phyloP scores from a whole-genome alignment of 2,797 vertebrate genomes.

The Miichthys miiuy region DNA sequence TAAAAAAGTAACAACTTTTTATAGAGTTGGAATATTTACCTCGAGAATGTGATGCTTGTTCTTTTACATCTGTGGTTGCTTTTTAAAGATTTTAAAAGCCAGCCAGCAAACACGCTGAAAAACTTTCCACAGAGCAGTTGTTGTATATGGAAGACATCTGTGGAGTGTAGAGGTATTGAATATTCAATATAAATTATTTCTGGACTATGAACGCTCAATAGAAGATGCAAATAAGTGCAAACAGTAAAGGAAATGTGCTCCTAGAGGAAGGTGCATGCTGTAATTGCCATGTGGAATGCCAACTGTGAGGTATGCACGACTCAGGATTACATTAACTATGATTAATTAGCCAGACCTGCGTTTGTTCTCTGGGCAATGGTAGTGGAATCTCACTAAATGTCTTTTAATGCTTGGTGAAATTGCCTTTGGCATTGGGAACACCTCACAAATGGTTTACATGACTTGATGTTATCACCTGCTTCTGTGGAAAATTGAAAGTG shows the following conservation, averaged over 20 bases:
- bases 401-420: conserved; percentile 83
- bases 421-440: conserved; percentile 82
- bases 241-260: conserved; percentile 69
- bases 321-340: conserved; percentile 82
- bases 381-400: conserved; percentile 81
- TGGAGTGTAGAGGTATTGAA: conserved; percentile 54
- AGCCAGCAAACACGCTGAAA: conserved; percentile 26
- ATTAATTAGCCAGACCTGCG: conserved; percentile 82
- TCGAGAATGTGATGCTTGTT: not conserved
- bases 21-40: conserved; percentile 5
- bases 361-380: conserved; percentile 84
- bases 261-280: conserved; percentile 69
- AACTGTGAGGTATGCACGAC: conserved; percentile 78
- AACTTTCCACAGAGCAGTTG: conserved; percentile 43
- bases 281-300: conserved; percentile 83
- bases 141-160: conserved; percentile 53
- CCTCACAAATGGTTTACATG: conserved; percentile 85
- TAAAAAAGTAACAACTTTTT: not conserved
- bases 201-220: conserved; percentile 68
- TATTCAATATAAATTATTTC: conserved; percentile 74
- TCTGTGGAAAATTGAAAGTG: conserved; percentile 86
- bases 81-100: conserved; percentile 45
- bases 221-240: conserved; percentile 76
- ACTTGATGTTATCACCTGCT: conserved; percentile 86
- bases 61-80: conserved; percentile 8